Base-by-base conservation (phyloP, 1,140 invertebrate species). In the Drosophila willistoni region DNA sequence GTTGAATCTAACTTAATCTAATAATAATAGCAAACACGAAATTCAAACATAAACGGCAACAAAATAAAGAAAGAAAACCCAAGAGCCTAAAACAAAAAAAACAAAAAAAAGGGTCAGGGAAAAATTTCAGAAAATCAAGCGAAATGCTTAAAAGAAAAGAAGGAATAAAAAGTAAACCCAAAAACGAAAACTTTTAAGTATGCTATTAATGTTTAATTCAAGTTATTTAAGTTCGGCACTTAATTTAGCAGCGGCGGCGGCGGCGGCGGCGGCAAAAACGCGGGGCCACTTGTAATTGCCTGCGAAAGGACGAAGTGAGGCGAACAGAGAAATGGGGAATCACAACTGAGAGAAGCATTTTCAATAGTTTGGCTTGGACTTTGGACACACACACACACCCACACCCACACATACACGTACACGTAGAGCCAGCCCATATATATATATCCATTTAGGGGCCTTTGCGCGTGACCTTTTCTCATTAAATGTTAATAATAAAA, bases 151-250 rank as follows among this genome's bases (percentile, higher is more conserved):
- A 39, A 39, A 78, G 56, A 73, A 69, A 44, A 36, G 63, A 12
- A 36, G 14, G 17, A 44, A 55, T 47, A 22, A 51, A 22, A 19
- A 17, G 36, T 36, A 36, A 65, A 65, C 29, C 33, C 25, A 13
- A 55, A 29, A 55, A 65, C 84, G 66, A 78, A 89, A 87, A 87
- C 84, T 87, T 89, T 87, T 87, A 84, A 87, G 84, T 87, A 89
- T 69, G 65, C 84, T 81, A 87, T 87, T 87, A 87, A 87, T 89
- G 84, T 87, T 89, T 87, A 84, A 87, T 89, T 87, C 84, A 81
- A 87, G 84, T 87, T 87, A 87, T 87, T 87, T 87, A 87, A 87
- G 84, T 87, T 87, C 76, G 84, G 73, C 81, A 87, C 84, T 89
- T 87, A 84, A 87, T 87, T 89, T 84, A 71, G 77, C 66, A 69